A percentile compares a stretch with the other conserved stretches of the same genome.
Evolutionary conservation across 2,113 vertebrate genomes (phyloP).

Genomic region (Cyprinodon tularosa): DNA sequence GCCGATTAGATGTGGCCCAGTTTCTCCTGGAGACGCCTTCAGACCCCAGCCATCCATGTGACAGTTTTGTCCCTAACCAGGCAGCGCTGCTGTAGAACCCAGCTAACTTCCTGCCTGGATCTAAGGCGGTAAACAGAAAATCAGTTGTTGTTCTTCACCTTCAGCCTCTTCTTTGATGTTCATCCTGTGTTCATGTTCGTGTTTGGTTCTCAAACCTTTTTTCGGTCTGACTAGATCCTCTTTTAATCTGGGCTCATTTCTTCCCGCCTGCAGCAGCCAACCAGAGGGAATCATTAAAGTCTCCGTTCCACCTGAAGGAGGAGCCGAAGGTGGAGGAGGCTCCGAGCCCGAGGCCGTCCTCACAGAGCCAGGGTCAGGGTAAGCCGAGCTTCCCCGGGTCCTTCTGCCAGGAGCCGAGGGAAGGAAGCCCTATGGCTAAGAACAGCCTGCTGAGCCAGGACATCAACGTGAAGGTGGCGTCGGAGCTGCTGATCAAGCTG

Average conservation of each 20-base stretch:
- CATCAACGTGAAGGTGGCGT: constrained; percentile 93
- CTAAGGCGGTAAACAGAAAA: not conserved
- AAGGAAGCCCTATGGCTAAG: constrained; percentile 84
- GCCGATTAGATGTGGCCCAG: constrained; percentile 82
- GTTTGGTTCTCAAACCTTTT: no score
- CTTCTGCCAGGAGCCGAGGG: constrained; percentile 83
- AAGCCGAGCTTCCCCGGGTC: constrained; percentile 78
- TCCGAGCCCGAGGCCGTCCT: constrained; percentile 76
- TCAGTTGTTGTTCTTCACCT: constrained; percentile 23
- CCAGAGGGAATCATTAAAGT: constrained; percentile 94
- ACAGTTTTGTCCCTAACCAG: constrained; percentile 62
- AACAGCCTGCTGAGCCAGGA: constrained; percentile 87
- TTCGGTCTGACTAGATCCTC: not conserved
- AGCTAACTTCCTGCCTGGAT: constrained; percentile 28
- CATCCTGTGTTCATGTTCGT: not conserved
- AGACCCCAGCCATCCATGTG: constrained; percentile 66
- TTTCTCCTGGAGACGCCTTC: constrained; percentile 74
- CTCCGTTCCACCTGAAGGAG: constrained; percentile 92
- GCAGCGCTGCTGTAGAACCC: constrained; percentile 49
- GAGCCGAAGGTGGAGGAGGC: constrained; percentile 89
- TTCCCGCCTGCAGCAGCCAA: constrained; percentile 87
- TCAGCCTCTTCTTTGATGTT: not conserved
- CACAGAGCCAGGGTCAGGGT: constrained; percentile 62
- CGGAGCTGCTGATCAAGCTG: constrained; percentile 97
- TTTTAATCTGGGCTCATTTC: constrained; percentile 13